These are phyloP conservation scores for Rallus crepitans DNA, from an alignment of 2,797 vertebrate species.

Conservation along the genomic window DNA sequence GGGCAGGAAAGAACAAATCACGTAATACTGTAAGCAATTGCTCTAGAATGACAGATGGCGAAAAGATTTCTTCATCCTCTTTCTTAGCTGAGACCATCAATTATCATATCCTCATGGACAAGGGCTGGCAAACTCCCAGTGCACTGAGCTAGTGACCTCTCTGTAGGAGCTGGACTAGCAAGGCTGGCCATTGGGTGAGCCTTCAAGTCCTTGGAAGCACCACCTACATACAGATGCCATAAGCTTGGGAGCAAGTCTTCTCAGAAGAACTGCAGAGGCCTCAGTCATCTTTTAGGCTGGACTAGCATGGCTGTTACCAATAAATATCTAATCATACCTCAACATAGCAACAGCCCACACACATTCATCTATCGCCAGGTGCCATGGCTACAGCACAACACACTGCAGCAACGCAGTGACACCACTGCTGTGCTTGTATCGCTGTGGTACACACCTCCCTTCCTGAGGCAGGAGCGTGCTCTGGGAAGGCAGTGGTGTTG, in stretches of 20 bases:
- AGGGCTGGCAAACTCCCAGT: background rate
- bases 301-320: background rate
- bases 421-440: background rate
- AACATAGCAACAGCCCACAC: background rate
- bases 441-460: accelerated
- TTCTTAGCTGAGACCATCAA: background rate
- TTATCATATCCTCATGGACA: background rate
- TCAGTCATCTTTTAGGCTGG: background rate
- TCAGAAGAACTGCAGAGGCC: background rate
- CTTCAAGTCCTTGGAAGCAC: background rate
- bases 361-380: background rate
- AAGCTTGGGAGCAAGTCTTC: background rate
- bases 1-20: background rate
- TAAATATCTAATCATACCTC: background rate
- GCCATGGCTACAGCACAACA: background rate
- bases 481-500: background rate
- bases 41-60: background rate
- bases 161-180: background rate
- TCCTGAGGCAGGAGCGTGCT: background rate
- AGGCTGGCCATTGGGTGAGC: background rate
- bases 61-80: background rate
- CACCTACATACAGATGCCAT: accelerated
- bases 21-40: background rate
- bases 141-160: accelerated
- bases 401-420: background rate